Percentiles rank a stretch among this genome's conserved stretches.
Evolutionary conservation across 2,888 invertebrate species (phyloP).

Genomic region (Drosophila kuntzei): DNA sequence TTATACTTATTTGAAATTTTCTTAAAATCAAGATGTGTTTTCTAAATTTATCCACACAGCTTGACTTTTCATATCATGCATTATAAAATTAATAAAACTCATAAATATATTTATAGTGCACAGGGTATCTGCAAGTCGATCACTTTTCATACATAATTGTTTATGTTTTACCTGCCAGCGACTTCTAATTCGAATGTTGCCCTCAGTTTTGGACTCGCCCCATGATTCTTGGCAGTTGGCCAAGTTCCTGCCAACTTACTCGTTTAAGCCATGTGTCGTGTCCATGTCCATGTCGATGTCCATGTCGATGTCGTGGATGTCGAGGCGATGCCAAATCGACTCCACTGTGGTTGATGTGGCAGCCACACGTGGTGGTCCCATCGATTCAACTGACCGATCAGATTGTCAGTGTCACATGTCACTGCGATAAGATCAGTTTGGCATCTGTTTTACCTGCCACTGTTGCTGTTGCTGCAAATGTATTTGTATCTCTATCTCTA

Average conservation of each 20-base stretch:
- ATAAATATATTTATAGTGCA: too few species aligned
- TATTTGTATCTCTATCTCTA: constrained; percentile 1
- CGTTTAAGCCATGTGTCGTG: constrained; percentile 27
- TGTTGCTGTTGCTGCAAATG: background rate
- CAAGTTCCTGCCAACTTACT: constrained; percentile 26
- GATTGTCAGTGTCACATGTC: constrained; percentile 50
- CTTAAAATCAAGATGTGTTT: too few species aligned
- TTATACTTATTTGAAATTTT: too few species aligned
- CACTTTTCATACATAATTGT: background rate
- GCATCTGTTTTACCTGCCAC: constrained; percentile 16
- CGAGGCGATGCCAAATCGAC: constrained; percentile 28
- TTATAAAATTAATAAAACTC: too few species aligned
- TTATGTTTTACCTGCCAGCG: background rate
- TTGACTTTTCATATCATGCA: too few species aligned
- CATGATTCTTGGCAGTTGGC: constrained; percentile 30
- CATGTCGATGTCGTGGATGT: constrained; percentile 3
- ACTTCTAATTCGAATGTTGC: constrained; percentile 27
- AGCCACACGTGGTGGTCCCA: constrained; percentile 55
- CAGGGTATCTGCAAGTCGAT: constrained; percentile 2
- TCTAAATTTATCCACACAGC: too few species aligned
- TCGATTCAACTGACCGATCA: constrained; percentile 44
- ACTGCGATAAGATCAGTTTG: constrained; percentile 46
- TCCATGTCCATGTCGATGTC: constrained; percentile 8
- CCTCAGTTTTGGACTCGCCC: constrained; percentile 20
- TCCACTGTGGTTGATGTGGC: constrained; percentile 24